Conservation (phyloP, 2,113 vertebrate species). For the Corynorhinus townsendii region DNA sequence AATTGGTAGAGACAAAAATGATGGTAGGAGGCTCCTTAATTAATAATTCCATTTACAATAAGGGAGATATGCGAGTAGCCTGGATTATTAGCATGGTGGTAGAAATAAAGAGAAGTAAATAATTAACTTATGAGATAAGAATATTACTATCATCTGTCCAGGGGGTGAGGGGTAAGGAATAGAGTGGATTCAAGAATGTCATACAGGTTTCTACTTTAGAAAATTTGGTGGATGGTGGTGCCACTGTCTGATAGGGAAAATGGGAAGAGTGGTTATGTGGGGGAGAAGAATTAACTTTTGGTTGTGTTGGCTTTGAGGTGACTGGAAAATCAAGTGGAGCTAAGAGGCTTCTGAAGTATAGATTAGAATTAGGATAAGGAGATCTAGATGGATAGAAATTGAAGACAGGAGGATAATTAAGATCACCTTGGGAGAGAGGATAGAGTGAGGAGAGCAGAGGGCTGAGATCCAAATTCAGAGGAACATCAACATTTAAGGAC, state of each 20-base stretch:
- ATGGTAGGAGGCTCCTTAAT: not conserved
- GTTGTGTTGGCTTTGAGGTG: not conserved
- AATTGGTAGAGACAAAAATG: not conserved
- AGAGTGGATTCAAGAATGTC: not conserved
- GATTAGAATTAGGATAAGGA: not conserved
- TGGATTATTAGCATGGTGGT: not conserved
- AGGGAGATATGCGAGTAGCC: not conserved
- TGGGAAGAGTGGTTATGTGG: not conserved
- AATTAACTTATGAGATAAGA: not conserved
- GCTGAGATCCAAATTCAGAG: not conserved
- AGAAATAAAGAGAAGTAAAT: not conserved
- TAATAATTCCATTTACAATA: not conserved
- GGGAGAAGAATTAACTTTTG: slow-evolving; percentile 2
- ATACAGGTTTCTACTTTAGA: not conserved
- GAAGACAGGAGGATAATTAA: not conserved
- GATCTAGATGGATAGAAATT: not conserved
- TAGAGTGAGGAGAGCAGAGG: not conserved
- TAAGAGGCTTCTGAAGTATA: not conserved
- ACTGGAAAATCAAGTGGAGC: not conserved
- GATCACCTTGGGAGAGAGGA: not conserved
- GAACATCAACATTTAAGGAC: not conserved
- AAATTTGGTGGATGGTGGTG: not conserved
- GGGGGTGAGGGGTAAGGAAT: not conserved
- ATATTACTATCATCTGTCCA: not conserved
- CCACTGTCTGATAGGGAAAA: not conserved